phyloP scores from a whole-genome alignment of 2,797 vertebrate genomes.

The Dryobates pubescens region DNA sequence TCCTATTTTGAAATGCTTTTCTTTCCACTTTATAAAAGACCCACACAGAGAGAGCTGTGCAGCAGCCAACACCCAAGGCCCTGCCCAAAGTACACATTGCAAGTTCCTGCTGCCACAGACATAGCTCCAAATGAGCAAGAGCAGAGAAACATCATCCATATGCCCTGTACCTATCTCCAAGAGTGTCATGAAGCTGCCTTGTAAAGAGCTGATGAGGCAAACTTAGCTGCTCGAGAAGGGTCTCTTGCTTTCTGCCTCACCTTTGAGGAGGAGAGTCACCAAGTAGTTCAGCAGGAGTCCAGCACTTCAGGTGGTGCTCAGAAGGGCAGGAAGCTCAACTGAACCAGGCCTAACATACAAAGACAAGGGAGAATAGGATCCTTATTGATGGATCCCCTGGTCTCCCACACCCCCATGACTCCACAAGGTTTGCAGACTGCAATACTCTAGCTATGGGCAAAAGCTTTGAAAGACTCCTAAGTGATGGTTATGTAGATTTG shows the following conservation, averaged over 20 bases:
- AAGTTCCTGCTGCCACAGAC: neutral
- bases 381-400: neutral
- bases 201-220: neutral
- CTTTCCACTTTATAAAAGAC: neutral
- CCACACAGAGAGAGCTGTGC: neutral
- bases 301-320: neutral
- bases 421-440: neutral
- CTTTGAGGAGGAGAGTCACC: neutral
- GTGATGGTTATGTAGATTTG: neutral
- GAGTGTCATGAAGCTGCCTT: neutral
- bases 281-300: neutral
- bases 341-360: neutral
- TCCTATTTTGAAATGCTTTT: neutral
- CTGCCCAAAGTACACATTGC: neutral
- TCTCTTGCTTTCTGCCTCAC: neutral
- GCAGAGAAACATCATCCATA: neutral
- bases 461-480: neutral
- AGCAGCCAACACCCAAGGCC: neutral
- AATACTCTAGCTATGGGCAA: neutral
- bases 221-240: neutral
- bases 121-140: neutral
- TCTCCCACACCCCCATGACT: neutral
- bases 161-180: neutral
- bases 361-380: neutral
- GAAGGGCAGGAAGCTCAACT: neutral